Evolutionary conservation across 2,113 vertebrate species (phyloP).

Genomic region (Rhinolophus ferrumequinum): DNA sequence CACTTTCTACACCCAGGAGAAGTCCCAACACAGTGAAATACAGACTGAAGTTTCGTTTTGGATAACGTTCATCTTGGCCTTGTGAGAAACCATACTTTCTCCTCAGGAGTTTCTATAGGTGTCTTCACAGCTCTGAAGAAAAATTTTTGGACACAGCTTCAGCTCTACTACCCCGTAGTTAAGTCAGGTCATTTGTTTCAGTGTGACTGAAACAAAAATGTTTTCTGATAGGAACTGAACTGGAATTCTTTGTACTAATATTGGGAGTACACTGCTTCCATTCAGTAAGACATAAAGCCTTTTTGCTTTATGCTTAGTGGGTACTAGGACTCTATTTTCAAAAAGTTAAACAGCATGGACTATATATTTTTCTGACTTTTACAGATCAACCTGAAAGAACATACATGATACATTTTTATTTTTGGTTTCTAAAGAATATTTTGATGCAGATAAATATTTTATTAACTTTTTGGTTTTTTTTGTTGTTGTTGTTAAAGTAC

Average conservation of each 20-base stretch:
- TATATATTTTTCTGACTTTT: slow-evolving; percentile 60
- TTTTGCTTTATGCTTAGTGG: slow-evolving; percentile 19
- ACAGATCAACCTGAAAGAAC: slow-evolving; percentile 21
- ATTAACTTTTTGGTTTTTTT: slow-evolving; percentile 21
- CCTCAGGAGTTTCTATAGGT: slow-evolving; percentile 54
- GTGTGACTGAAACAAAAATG: background rate
- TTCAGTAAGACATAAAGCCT: background rate
- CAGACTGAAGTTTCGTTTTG: slow-evolving; percentile 97
- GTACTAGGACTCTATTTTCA: background rate
- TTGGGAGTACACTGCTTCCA: background rate
- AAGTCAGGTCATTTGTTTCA: slow-evolving; percentile 24
- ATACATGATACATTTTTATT: background rate
- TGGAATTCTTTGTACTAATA: slow-evolving; percentile 49
- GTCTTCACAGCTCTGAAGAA: background rate
- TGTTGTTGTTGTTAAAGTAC: slow-evolving; percentile 62
- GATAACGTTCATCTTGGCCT: slow-evolving; percentile 76
- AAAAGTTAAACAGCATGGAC: background rate
- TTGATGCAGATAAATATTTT: slow-evolving; percentile 58
- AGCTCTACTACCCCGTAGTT: background rate
- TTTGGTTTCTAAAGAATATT: slow-evolving; percentile 77
- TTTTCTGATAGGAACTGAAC: slow-evolving; percentile 34
- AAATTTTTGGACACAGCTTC: background rate
- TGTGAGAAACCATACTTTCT: background rate
- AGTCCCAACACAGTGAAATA: slow-evolving; percentile 88
- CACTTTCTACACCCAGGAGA: slow-evolving; percentile 76